Conservation (phyloP, 2,113 vertebrate species). For the Laticauda colubrina region DNA sequence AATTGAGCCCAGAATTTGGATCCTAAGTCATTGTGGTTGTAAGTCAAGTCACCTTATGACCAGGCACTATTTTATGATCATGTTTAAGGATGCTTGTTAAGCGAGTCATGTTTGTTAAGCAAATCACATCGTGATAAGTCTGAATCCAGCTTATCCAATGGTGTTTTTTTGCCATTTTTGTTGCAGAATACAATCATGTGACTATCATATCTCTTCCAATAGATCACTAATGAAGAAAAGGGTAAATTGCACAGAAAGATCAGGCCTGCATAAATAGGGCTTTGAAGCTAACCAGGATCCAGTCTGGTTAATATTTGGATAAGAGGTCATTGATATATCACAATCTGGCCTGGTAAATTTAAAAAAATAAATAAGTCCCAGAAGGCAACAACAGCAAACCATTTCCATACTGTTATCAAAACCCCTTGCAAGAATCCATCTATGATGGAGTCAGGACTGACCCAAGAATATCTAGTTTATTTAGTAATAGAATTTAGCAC, state of each 20-base stretch:
- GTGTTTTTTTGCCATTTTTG: neutral
- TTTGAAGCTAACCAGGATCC: neutral
- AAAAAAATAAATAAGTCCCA: neutral
- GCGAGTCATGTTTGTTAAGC: neutral
- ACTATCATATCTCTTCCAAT: neutral
- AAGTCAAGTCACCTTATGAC: neutral
- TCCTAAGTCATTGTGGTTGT: neutral
- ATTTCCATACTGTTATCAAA: neutral
- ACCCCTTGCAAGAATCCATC: neutral
- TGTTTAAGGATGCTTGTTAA: neutral
- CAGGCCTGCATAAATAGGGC: neutral
- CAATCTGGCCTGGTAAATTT: neutral
- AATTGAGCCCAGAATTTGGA: neutral
- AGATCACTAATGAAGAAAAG: neutral
- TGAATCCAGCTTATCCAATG: neutral
- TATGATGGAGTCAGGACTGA: neutral
- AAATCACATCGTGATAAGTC: neutral
- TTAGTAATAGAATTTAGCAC: neutral
- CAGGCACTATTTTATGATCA: neutral
- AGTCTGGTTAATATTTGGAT: neutral
- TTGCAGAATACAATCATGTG: neutral
- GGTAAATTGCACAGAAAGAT: neutral
- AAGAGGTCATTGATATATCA: neutral
- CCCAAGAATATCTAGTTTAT: neutral
- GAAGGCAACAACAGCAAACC: neutral